Evolutionary conservation across 2,888 invertebrate genomes (phyloP).

Genomic region (Stomorhina lunata): DNA sequence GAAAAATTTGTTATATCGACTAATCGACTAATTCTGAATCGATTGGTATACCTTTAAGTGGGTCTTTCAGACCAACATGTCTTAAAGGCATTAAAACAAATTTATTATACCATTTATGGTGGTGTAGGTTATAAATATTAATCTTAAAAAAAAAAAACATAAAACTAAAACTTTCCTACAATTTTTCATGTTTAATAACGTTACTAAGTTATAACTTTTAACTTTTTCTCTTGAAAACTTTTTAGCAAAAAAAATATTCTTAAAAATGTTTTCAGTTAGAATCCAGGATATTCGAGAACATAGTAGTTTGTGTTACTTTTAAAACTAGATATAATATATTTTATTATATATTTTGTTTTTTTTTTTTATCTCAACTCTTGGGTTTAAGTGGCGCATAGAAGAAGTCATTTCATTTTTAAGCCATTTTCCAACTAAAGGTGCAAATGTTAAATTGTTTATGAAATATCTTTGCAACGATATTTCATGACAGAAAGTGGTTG

Average conservation of each 20-base stretch:
- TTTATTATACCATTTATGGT: no score
- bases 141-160: background rate
- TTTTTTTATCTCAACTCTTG: background rate
- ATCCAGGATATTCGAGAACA: no score
- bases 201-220: constrained; percentile 29
- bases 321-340: no score
- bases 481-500: no score
- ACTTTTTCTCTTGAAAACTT: background rate
- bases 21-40: no score
- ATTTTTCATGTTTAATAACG: constrained; percentile 45
- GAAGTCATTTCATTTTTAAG: background rate
- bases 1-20: no score
- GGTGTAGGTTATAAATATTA: background rate
- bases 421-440: constrained; percentile 24
- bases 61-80: background rate
- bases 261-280: no score
- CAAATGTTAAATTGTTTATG: constrained; percentile 45
- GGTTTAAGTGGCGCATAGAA: background rate
- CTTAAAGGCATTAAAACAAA: constrained; percentile 6
- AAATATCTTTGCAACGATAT: constrained; percentile 6
- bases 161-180: constrained; percentile 23
- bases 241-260: background rate
- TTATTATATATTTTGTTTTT: background rate
- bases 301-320: no score
- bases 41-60: no score